Base-by-base conservation (phyloP, 2,113 vertebrate species). In the Oceanodroma tethys region DNA sequence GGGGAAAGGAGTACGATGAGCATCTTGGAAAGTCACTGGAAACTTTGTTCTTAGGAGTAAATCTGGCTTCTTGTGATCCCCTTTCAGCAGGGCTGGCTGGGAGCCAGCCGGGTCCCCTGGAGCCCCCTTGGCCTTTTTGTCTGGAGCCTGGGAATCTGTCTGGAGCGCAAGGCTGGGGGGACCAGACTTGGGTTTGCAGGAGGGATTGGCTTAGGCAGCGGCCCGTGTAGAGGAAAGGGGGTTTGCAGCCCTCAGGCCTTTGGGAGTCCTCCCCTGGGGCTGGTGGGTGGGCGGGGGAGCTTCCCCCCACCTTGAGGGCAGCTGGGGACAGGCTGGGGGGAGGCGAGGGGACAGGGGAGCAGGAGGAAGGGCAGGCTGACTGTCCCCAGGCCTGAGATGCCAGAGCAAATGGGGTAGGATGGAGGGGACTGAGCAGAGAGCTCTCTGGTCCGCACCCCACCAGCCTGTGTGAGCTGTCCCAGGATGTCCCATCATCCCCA, bases 91-190 rank as follows among this genome's bases (percentile, higher is more conserved):
- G 27, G 55, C 81, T 97, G 95, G 86, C 95, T 93, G 59, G 11
- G 76, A 96, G 88, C 91, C 91, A 95, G 83, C 22, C 0, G 5
- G 63, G 72, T 92, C 83, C 80, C 80, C 83, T 93, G 95, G 72
- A 97, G 80, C 68, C 80, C 76, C 63, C 65, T 38, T 81, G 83
- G 83, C 63, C 75, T 94, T 96, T 96, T 91, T 91, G 83, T 95
- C 80, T 94, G 91, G 89, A 96, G 93, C 93, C 91, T 97, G 96
- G 83, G 95, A 97, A 97, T 96, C 76, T 94, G 93, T 76, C 86
- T 91, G 82, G 86, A 97, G 86, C 58, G 58, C 59, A 58, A 38
- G 86, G 59, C 91, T 86, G 86, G 58, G 48, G 81, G 66, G 27
- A 92, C 58, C 36, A 82, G 52, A 13, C 42, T 52, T 40, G 32